Evolutionary conservation across 2,113 vertebrate species (phyloP).

Genomic region (Ctenodactylus gundi): DNA sequence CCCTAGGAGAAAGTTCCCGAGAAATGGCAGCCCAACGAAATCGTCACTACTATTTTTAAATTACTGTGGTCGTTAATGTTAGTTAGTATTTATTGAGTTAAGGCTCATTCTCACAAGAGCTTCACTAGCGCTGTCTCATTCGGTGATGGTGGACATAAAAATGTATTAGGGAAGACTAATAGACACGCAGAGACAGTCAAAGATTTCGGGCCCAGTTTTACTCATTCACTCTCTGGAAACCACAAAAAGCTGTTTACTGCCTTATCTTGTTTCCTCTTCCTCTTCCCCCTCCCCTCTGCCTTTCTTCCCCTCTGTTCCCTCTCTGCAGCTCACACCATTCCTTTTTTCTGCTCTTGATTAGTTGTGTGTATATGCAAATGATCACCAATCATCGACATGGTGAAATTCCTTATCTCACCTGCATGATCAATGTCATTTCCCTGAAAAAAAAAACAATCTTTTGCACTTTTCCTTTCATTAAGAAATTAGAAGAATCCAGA

Average conservation of each 20-base stretch:
- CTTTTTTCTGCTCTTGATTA: not conserved
- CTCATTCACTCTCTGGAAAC: not conserved
- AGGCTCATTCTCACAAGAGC: not conserved
- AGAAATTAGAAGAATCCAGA: not conserved
- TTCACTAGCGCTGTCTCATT: not conserved
- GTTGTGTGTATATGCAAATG: not conserved
- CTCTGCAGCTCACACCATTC: not conserved
- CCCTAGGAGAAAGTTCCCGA: not conserved
- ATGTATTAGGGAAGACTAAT: not conserved
- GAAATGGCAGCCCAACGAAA: not conserved
- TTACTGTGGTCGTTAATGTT: not conserved
- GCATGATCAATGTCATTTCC: not conserved
- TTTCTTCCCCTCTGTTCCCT: not conserved
- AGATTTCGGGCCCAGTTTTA: not conserved
- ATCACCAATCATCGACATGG: not conserved
- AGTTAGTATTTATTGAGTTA: not conserved
- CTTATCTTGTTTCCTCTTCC: not conserved
- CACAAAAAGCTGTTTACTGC: not conserved
- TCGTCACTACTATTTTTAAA: not conserved
- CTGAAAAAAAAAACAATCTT: not conserved
- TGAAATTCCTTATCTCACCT: not conserved
- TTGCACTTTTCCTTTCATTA: not conserved
- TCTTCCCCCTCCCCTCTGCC: not conserved
- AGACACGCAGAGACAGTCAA: not conserved
- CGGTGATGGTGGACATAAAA: not conserved